phyloP scores from a whole-genome alignment of 23 tunicate species.

The Trididemnum nubilum region DNA sequence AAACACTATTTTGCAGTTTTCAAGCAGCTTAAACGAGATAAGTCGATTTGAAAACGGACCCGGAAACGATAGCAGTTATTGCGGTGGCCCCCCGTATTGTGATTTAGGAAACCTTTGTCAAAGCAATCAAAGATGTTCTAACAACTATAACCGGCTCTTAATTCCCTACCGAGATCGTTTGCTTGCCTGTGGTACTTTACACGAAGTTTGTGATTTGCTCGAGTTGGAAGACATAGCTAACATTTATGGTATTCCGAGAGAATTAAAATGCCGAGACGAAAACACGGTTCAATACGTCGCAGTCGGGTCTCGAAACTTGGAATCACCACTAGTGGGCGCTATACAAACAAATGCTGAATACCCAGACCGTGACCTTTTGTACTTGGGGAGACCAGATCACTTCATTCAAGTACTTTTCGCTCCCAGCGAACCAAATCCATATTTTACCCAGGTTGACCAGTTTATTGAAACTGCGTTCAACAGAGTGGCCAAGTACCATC shows the following conservation, averaged over 20 bases:
- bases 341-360: background rate
- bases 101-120: constrained; percentile 1
- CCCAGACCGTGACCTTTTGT: constrained; percentile 1
- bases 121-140: constrained; percentile 8
- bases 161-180: constrained; percentile 49
- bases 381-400: constrained; percentile 23
- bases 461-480: background rate
- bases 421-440: background rate
- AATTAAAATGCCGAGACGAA: constrained; percentile 13
- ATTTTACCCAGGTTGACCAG: background rate
- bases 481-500: background rate
- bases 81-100: constrained; percentile 27
- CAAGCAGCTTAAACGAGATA: constrained; percentile 10
- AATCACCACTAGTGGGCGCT: background rate
- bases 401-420: background rate
- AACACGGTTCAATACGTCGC: background rate
- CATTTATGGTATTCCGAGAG: background rate
- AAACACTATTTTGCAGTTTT: constrained; percentile 53
- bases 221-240: constrained; percentile 31
- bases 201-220: constrained; percentile 50
- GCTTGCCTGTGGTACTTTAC: constrained; percentile 62
- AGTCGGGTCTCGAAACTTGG: background rate
- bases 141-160: constrained; percentile 48
- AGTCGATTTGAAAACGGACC: constrained; percentile 35
- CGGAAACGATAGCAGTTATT: constrained; percentile 33